Percentiles rank a stretch among this genome's conserved stretches.
Evolutionary conservation across 2,797 vertebrate genomes (phyloP).

Genomic region (Poeciliopsis turneri): DNA sequence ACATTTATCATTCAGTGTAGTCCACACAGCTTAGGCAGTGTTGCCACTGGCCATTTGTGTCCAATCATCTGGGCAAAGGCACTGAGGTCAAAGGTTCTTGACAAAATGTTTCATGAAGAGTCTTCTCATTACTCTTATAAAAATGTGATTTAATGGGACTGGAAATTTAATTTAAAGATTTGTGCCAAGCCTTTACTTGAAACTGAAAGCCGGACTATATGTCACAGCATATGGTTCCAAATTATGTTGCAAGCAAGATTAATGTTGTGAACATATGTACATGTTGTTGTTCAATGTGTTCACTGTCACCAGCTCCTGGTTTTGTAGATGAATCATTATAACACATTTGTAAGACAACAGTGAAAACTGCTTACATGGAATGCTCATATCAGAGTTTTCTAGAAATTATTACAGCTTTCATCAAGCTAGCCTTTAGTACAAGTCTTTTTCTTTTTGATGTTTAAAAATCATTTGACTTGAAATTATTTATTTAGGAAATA

Average conservation of each 20-base stretch:
- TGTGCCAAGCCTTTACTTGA: conserved; percentile 37
- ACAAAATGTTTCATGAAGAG: conserved; percentile 10
- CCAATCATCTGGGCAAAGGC: conserved; percentile 21
- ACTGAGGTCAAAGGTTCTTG: conserved; percentile 3
- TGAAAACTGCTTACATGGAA: conserved; percentile 40
- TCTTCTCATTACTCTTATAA: background rate
- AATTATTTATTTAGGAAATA: background rate
- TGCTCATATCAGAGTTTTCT: conserved; percentile 41
- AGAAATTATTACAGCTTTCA: conserved; percentile 17
- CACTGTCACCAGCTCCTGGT: conserved; percentile 45
- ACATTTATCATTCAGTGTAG: background rate
- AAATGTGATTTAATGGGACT: conserved; percentile 36
- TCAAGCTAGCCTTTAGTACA: background rate
- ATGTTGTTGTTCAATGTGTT: conserved; percentile 51
- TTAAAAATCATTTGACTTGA: background rate
- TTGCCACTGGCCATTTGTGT: conserved; percentile 5
- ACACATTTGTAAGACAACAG: conserved; percentile 38
- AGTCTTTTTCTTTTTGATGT: background rate
- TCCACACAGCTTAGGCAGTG: conserved; percentile 6
- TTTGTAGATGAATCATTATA: conserved; percentile 52
- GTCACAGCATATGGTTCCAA: conserved; percentile 43
- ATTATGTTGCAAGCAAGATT: conserved; percentile 36
- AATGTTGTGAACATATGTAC: conserved; percentile 49
- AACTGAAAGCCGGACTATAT: conserved; percentile 37
- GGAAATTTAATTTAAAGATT: conserved; percentile 44